phyloP scores from a whole-genome alignment of 2,797 vertebrate species.

The Prunella strophiata region DNA sequence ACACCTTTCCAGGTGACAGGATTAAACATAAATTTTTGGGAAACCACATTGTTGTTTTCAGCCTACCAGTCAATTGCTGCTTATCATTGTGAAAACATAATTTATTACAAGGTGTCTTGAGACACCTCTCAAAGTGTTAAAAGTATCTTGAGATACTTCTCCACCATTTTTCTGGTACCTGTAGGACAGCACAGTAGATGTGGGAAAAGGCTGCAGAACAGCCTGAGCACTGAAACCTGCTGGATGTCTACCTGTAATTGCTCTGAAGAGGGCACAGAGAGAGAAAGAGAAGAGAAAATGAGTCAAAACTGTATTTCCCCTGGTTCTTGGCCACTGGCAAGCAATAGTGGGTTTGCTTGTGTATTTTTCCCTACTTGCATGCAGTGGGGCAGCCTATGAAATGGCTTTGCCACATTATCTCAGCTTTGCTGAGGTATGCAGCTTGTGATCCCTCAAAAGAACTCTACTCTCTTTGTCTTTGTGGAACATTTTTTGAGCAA shows the following conservation, averaged over 20 bases:
- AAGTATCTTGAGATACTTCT: background rate
- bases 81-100: background rate
- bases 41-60: slow-evolving; percentile 31
- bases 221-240: background rate
- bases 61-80: background rate
- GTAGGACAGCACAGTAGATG: background rate
- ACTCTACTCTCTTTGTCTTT: background rate
- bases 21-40: slow-evolving; percentile 13
- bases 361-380: background rate
- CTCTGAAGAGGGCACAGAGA: background rate
- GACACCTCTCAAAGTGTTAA: background rate
- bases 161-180: background rate
- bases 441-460: background rate
- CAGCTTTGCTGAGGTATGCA: background rate
- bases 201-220: slow-evolving; percentile 24
- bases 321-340: background rate
- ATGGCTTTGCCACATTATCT: background rate
- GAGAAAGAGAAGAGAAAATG: background rate
- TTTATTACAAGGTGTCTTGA: background rate
- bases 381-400: background rate
- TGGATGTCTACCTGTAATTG: background rate
- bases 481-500: background rate
- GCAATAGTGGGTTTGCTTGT: background rate
- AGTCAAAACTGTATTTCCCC: background rate
- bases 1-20: slow-evolving; percentile 19